Evolutionary conservation across 2,797 vertebrate species (phyloP).

Genomic region (Falco peregrinus): DNA sequence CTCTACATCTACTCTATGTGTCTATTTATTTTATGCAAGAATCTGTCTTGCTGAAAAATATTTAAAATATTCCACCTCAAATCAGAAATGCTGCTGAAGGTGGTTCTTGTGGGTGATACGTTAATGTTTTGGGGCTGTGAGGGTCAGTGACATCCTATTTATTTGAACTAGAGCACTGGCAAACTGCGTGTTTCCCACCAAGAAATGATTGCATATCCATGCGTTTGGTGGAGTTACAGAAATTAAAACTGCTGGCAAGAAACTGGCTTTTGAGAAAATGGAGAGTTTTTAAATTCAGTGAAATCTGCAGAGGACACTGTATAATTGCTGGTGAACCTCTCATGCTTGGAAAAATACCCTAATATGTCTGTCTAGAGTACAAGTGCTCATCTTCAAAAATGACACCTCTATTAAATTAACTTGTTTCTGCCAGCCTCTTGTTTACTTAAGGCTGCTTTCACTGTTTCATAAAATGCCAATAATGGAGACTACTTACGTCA

Average conservation of each 20-base stretch:
- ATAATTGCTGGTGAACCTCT: background rate
- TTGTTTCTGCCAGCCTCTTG: conserved; percentile 46
- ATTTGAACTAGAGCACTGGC: background rate
- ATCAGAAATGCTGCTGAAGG: background rate
- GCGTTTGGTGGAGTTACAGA: background rate
- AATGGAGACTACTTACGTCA: conserved; percentile 37
- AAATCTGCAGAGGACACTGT: background rate
- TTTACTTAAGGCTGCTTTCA: conserved; percentile 45
- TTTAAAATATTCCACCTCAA: background rate
- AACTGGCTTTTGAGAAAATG: background rate
- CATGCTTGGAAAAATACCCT: background rate
- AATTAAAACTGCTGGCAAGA: background rate
- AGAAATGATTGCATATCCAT: background rate
- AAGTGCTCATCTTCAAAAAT: conserved; percentile 52
- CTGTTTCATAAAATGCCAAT: conserved; percentile 49
- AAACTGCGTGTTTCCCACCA: fast-evolving
- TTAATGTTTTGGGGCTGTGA: background rate
- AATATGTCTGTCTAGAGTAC: conserved; percentile 2
- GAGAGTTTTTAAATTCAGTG: background rate
- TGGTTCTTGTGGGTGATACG: background rate
- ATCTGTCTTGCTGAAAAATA: background rate
- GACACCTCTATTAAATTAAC: conserved; percentile 65
- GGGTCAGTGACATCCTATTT: background rate
- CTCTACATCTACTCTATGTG: fast-evolving
- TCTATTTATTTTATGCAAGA: background rate